A percentile compares a stretch with the other conserved stretches of the same genome.
Conservation (phyloP, 2,113 vertebrate genomes). For the Gobiocypris rarus region DNA sequence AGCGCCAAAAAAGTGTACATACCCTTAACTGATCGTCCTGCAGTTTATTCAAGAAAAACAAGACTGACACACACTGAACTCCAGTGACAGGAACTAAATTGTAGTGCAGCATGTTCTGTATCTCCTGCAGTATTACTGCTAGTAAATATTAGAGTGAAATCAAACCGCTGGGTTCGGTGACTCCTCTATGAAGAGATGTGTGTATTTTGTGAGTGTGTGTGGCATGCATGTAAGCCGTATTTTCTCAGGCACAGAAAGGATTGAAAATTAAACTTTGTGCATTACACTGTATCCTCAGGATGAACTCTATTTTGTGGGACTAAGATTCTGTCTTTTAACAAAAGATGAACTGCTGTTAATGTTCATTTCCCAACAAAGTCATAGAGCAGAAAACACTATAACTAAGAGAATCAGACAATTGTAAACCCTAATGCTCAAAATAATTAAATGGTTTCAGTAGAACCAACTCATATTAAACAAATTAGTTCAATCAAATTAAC, state of each 20-base stretch:
- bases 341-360: no score
- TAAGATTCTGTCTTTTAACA: slow-evolving; percentile 14
- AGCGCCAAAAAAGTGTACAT: slow-evolving; percentile 26
- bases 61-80: slow-evolving; percentile 5
- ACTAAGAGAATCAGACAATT: no score
- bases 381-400: no score
- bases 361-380: no score
- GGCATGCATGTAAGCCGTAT: slow-evolving; percentile 5
- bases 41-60: slow-evolving; percentile 35
- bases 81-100: slow-evolving; percentile 13
- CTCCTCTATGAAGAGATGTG: background rate
- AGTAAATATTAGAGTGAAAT: slow-evolving; percentile 7
- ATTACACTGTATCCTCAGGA: background rate
- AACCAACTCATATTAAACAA: no score
- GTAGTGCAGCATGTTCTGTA: background rate
- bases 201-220: background rate
- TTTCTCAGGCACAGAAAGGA: slow-evolving; percentile 30
- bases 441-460: no score
- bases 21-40: background rate
- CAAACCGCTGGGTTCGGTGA: background rate
- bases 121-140: background rate
- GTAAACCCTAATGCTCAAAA: no score
- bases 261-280: slow-evolving; percentile 38
- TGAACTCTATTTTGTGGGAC: background rate
- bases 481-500: no score